Evolutionary conservation across 92 coral and sea anemone species (phyloP).

Genomic region (Heteractis magnifica): DNA sequence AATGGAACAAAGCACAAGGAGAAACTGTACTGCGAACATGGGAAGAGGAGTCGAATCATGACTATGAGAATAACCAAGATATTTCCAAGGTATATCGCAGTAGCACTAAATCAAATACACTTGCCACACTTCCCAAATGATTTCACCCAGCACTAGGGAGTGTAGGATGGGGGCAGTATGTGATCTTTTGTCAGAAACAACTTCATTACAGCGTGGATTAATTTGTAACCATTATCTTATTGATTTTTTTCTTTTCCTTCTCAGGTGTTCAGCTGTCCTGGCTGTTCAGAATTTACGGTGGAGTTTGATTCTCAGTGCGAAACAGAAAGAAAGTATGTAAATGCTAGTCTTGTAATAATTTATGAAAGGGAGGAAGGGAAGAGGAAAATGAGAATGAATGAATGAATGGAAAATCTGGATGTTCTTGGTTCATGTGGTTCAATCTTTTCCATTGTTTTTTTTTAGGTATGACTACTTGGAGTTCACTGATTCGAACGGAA

Average conservation of each 20-base stretch:
- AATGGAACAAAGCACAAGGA: slow-evolving; percentile 86
- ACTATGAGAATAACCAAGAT: slow-evolving; percentile 96
- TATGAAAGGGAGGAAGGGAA: not conserved
- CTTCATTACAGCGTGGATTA: not conserved
- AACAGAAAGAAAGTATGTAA: slow-evolving; percentile 91
- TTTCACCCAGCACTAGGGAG: no score
- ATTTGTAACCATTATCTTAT: not conserved
- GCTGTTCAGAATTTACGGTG: slow-evolving; percentile 92
- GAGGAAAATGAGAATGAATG: not conserved
- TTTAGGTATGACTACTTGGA: slow-evolving; percentile 92
- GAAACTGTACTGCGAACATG: slow-evolving; percentile 90
- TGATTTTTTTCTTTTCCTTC: not conserved
- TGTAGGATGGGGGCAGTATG: no score
- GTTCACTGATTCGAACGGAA: slow-evolving; percentile 95
- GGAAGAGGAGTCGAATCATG: slow-evolving; percentile 94
- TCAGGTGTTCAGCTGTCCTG: slow-evolving; percentile 96
- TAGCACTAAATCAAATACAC: not conserved
- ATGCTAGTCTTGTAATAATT: not conserved
- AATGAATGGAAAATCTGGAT: not conserved
- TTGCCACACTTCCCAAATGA: not conserved
- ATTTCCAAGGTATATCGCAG: slow-evolving; percentile 66
- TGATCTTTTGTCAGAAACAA: no score
- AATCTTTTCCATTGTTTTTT: not conserved
- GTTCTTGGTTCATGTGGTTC: no score
- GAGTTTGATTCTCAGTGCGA: slow-evolving; percentile 95